These are phyloP conservation scores for Leptinotarsa lineolata DNA, from an alignment of 1,140 invertebrate genomes.

Conservation along the genomic window DNA sequence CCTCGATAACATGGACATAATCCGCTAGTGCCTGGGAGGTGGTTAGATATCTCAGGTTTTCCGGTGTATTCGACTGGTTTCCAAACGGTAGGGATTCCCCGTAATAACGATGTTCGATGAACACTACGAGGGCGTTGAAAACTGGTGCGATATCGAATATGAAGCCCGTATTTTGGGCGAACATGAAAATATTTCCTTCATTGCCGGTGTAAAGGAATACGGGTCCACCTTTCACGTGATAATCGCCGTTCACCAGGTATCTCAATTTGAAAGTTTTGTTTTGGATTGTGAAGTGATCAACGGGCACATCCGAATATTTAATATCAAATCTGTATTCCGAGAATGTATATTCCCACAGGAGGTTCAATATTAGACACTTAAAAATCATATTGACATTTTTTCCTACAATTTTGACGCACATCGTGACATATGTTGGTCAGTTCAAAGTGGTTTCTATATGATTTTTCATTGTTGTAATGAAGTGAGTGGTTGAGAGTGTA, in stretches of 20 bases:
- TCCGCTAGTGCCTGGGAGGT: slow-evolving; percentile 93
- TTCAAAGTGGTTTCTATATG: too few species aligned
- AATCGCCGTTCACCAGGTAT: slow-evolving; percentile 80
- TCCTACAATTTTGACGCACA: too few species aligned
- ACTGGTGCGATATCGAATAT: slow-evolving; percentile 88
- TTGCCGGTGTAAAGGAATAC: slow-evolving; percentile 99
- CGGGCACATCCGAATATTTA: slow-evolving; percentile 62
- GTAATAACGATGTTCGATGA: slow-evolving; percentile 93
- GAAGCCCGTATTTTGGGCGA: slow-evolving; percentile 93
- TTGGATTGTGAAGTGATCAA: slow-evolving; percentile 71
- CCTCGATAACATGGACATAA: slow-evolving; percentile 80
- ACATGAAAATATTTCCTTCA: slow-evolving; percentile 90
- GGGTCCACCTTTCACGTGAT: slow-evolving; percentile 70
- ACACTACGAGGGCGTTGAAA: slow-evolving; percentile 84
- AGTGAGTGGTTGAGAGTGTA: too few species aligned
- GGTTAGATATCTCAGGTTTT: slow-evolving; percentile 76
- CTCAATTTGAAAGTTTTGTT: slow-evolving; percentile 76
- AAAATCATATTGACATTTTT: too few species aligned
- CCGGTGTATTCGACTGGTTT: slow-evolving; percentile 62
- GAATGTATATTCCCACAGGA: background rate
- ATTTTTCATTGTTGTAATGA: too few species aligned
- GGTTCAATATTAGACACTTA: too few species aligned
- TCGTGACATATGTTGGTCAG: too few species aligned
- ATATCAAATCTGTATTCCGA: slow-evolving; percentile 56
- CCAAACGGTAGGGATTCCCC: slow-evolving; percentile 89